Evolutionary conservation across 2,888 invertebrate species (phyloP), one percentile per base, ranked within the genome.

Genomic region (Melinaea marsaeus): DNA sequence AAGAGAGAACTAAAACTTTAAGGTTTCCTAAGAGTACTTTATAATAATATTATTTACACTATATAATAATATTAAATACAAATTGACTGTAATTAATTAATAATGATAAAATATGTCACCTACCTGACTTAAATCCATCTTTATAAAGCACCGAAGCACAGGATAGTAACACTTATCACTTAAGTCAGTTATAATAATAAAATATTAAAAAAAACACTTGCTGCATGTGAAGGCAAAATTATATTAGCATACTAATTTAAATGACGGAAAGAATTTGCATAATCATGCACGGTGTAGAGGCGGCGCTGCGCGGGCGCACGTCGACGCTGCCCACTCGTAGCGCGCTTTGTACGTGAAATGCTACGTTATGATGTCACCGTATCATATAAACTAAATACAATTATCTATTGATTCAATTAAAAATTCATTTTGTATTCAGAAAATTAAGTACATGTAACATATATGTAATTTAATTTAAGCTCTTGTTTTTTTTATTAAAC

Each of bases 101-200:
- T 48, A 34, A 60, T 54, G 61, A 62, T 67, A 60, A 60, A 69
- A 34, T 3, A 6, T 32, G 32, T 4, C 51, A 51, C 64, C 71
- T 75, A 83, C 83, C 83, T 84, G 83, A 72, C 81, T 84, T 62
- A 84, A 73, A 75, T 84, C 83, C 84, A 84, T 83, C 11, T 11
- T 22, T 32, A 9, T 13, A 13, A 22, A 47, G 33, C 51, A 22
- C 11, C 32, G 13, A 51, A 51, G 32, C 9, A 22, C 51, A 32
- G 32, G 51, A 51, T 32, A 2, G 13, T 48, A 13, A 6, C 51
- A 51, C 51, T 51, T 22, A 32, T 11, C 51, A 51, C 51, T 7
- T 2, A 42, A 42, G 9, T 42, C 42, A 42, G 9, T 42, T 9
- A 42, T 9, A 9, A 9, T 9, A 3, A 42, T 42, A 42, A 42